Conservation (phyloP, 2,113 vertebrate genomes). For the Grus americana region DNA sequence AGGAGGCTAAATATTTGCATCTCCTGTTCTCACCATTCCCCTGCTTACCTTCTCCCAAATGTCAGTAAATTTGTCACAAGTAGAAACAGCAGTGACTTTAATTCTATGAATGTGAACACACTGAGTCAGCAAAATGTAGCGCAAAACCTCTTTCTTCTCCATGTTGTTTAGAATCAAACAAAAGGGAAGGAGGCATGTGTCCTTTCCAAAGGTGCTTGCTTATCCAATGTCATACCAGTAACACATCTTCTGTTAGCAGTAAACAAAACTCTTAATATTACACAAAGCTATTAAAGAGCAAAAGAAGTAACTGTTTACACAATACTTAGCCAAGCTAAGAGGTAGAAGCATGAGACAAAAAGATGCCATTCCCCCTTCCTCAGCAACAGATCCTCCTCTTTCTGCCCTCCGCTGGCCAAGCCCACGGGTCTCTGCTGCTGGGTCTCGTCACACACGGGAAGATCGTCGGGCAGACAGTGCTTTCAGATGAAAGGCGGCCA, state of each 20-base stretch:
- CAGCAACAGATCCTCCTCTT: not conserved
- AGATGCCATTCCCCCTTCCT: not conserved
- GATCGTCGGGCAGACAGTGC: rapidly evolving
- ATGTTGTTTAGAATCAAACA: constrained; percentile 17
- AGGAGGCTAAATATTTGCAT: not conserved
- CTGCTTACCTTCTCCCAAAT: not conserved
- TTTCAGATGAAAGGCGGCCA: not conserved
- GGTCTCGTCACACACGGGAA: not conserved
- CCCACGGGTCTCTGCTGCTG: not conserved
- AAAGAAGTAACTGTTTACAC: not conserved
- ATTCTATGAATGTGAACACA: not conserved
- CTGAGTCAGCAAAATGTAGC: not conserved
- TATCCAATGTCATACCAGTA: not conserved
- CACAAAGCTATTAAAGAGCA: not conserved
- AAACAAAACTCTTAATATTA: not conserved
- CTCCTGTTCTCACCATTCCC: not conserved
- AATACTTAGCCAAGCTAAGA: not conserved
- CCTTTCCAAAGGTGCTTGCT: not conserved
- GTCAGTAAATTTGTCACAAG: not conserved
- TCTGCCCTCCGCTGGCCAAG: not conserved
- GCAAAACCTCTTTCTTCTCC: not conserved
- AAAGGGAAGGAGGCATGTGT: not conserved
- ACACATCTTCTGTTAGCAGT: constrained; percentile 25
- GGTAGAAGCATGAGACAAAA: not conserved
- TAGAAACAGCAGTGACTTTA: not conserved